phyloP scores from a whole-genome alignment of 2,113 vertebrate genomes.

The Scytalopus superciliaris region DNA sequence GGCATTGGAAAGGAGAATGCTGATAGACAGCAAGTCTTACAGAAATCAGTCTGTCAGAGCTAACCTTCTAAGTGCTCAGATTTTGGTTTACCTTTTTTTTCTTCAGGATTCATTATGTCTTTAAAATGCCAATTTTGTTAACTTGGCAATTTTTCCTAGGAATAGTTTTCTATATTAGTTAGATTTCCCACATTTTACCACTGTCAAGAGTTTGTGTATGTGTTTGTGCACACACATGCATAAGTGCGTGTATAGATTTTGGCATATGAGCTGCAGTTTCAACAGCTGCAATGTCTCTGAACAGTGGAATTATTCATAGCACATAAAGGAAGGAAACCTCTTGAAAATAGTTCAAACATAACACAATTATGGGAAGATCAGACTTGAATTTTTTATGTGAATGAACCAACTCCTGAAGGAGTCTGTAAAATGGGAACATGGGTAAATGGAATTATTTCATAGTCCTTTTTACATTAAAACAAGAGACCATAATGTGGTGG shows the following conservation, averaged over 20 bases:
- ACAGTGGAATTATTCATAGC: constrained; percentile 44
- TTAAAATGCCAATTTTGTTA: not conserved
- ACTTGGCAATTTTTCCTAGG: not conserved
- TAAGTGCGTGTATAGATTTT: not conserved
- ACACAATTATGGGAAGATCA: not conserved
- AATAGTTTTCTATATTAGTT: not conserved
- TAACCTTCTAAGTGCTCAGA: not conserved
- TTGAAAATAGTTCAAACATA: constrained; percentile 21
- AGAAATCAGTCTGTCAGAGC: not conserved
- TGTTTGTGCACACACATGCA: not conserved
- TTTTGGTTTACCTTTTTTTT: not conserved
- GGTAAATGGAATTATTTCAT: not conserved
- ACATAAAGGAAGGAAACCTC: constrained; percentile 26
- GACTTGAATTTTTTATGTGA: constrained; percentile 7
- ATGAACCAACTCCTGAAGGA: not conserved
- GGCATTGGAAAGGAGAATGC: not conserved
- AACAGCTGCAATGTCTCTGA: constrained; percentile 48
- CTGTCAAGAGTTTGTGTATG: not conserved
- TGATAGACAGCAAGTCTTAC: not conserved
- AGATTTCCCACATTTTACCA: not conserved
- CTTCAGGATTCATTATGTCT: not conserved
- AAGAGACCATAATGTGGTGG: not conserved
- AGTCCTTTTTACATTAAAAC: not conserved
- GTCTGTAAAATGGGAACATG: not conserved
- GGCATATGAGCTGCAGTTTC: constrained; percentile 9